Conservation (phyloP, 64 coral and sea anemone species). For the Montipora sp. region DNA sequence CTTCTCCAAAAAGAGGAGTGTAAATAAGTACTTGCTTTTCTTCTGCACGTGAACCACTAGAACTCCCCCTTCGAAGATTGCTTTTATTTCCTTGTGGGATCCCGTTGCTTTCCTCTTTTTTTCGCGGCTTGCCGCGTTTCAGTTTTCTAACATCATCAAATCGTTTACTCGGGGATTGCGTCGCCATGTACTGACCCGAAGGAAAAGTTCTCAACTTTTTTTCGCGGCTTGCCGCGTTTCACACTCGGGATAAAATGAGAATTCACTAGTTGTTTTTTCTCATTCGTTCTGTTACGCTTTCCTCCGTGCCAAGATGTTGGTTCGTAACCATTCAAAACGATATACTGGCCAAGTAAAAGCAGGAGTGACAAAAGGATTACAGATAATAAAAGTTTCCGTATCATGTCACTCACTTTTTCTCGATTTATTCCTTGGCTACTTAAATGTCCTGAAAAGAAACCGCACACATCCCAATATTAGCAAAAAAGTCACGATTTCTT, state of each 20-base stretch:
- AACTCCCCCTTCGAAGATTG: not conserved
- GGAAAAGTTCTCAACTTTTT: too few species aligned
- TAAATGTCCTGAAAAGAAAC: too few species aligned
- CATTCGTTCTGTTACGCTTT: not conserved
- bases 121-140: not conserved
- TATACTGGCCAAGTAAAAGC: not conserved
- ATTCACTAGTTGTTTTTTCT: not conserved
- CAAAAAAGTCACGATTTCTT: too few species aligned
- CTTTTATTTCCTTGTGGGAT: not conserved
- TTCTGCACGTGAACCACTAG: not conserved
- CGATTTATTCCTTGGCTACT: not conserved
- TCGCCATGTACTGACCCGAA: not conserved
- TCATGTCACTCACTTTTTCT: not conserved
- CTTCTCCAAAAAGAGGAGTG: conserved; percentile 33
- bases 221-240: too few species aligned
- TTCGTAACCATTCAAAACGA: not conserved
- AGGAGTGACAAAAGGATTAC: not conserved
- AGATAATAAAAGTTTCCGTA: not conserved
- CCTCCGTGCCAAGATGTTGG: not conserved
- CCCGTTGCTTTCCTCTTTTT: not conserved
- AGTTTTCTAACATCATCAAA: not conserved
- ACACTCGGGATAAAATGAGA: not conserved
- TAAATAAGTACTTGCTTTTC: conserved; percentile 29
- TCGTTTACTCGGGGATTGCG: too few species aligned
- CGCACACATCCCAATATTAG: not conserved